Evolutionary conservation across 2,113 vertebrate genomes (phyloP).

Genomic region (Varanus komodoensis): DNA sequence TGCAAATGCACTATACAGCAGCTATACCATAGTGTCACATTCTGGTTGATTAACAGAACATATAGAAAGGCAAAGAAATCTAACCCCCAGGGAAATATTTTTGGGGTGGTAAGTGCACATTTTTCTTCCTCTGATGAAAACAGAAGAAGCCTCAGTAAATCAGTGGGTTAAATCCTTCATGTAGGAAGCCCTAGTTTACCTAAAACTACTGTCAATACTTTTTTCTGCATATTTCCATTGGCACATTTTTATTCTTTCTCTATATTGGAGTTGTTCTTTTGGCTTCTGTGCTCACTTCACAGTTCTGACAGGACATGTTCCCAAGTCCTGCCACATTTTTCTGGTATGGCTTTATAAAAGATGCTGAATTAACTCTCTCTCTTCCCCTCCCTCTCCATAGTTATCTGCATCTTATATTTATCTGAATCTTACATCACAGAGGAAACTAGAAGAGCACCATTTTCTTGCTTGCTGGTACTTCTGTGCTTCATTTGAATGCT

Average conservation of each 20-base stretch:
- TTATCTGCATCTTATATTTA: slow-evolving; percentile 48
- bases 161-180: no score
- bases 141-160: no score
- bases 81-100: no score
- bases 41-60: no score
- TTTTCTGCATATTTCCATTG: not conserved
- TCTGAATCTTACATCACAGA: not conserved
- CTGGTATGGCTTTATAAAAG: slow-evolving; percentile 33
- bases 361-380: not conserved
- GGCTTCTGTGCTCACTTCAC: not conserved
- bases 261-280: not conserved
- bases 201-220: not conserved
- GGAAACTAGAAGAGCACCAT: not conserved
- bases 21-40: no score
- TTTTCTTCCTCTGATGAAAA: no score
- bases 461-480: not conserved
- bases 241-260: not conserved
- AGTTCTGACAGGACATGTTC: not conserved
- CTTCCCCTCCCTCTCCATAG: not conserved
- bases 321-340: slow-evolving; percentile 30
- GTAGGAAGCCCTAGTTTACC: not conserved
- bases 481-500: not conserved
- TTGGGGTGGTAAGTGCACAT: no score
- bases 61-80: no score
- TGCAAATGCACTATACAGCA: no score